phyloP scores from a whole-genome alignment of 2,113 vertebrate genomes.

The Scytalopus superciliaris region DNA sequence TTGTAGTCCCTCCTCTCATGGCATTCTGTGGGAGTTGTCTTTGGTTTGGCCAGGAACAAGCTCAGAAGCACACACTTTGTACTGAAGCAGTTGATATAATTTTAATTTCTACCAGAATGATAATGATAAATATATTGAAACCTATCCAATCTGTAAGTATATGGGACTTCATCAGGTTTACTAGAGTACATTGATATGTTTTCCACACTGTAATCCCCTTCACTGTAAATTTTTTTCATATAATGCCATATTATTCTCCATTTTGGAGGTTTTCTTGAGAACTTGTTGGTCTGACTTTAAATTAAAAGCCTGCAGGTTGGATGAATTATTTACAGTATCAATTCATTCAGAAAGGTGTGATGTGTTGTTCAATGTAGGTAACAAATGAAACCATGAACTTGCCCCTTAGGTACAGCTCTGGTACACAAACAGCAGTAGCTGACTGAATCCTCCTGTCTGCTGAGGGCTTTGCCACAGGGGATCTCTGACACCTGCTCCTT shows the following conservation, averaged over 20 bases:
- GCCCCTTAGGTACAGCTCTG: not conserved
- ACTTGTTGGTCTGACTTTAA: not conserved
- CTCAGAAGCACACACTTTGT: not conserved
- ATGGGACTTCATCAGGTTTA: not conserved
- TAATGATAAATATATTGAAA: not conserved
- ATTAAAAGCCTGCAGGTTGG: not conserved
- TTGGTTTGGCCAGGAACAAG: not conserved
- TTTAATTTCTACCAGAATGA: not conserved
- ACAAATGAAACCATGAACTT: not conserved
- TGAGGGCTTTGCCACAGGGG: not conserved
- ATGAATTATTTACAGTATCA: not conserved
- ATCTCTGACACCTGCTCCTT: accelerated
- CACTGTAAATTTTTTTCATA: not conserved
- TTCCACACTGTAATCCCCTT: not conserved
- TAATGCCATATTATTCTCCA: not conserved
- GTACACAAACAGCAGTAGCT: not conserved
- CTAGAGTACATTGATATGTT: not conserved
- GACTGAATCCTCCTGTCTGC: not conserved
- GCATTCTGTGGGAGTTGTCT: not conserved
- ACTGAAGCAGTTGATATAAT: not conserved
- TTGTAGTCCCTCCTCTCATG: not conserved
- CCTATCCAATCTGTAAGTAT: not conserved
- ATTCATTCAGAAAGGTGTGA: not conserved
- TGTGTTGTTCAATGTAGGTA: not conserved
- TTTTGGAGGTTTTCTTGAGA: not conserved